Conservation (phyloP, 1,140 invertebrate genomes). For the Lordiphosa collinella region DNA sequence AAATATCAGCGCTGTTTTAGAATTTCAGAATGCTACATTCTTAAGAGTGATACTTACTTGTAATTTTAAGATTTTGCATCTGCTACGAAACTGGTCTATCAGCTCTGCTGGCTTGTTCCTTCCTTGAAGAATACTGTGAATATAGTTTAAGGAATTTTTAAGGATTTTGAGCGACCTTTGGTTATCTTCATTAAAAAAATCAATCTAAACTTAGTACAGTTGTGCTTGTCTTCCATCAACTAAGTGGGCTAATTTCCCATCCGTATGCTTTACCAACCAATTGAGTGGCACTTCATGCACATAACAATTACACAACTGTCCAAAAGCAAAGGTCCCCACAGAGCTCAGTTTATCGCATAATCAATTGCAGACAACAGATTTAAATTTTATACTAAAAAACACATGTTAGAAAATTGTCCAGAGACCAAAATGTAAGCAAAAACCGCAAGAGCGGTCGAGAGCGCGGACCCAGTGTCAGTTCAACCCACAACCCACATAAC, state of each 20-base stretch:
- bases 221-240: neutral
- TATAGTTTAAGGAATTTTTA: too few relatives aligned
- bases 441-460: neutral
- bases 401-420: conserved; percentile 66
- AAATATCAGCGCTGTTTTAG: too few relatives aligned
- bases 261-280: conserved; percentile 4
- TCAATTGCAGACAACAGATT: conserved; percentile 61
- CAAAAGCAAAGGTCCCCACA: conserved; percentile 22
- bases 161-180: too few relatives aligned
- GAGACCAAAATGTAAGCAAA: conserved; percentile 32
- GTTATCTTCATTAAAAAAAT: neutral
- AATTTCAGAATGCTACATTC: too few relatives aligned
- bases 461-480: neutral
- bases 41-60: too few relatives aligned
- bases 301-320: conserved; percentile 67
- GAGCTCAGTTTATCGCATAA: conserved; percentile 56
- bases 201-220: neutral
- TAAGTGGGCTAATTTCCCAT: conserved; percentile 10
- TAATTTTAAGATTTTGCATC: too few relatives aligned
- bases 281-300: conserved; percentile 19
- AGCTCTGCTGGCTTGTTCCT: too few relatives aligned
- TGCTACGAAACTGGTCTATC: too few relatives aligned
- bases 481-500: conserved; percentile 10
- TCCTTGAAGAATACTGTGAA: too few relatives aligned
- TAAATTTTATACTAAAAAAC: conserved; percentile 67